Evolutionary conservation across 2,113 vertebrate species (phyloP).

Genomic region (Argyrosomus japonicus): DNA sequence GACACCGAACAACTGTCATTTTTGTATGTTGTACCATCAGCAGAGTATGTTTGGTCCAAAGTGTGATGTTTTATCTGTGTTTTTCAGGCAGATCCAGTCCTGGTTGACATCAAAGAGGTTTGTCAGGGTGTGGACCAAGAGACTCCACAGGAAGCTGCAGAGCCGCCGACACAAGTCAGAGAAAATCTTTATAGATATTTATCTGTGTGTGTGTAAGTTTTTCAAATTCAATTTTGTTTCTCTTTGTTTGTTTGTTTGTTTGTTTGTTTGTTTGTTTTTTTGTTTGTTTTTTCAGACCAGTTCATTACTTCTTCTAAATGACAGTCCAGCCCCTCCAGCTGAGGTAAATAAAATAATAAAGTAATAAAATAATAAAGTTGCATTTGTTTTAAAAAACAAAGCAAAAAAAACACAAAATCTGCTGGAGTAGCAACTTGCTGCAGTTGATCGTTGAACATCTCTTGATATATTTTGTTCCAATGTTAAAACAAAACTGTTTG

Average conservation of each 20-base stretch:
- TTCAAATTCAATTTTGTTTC: not conserved
- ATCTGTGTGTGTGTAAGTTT: not conserved
- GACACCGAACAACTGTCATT: too few relatives aligned
- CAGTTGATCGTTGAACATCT: not conserved
- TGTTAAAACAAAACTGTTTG: not conserved
- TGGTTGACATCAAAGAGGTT: constrained; percentile 69
- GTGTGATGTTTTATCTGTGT: constrained; percentile 15
- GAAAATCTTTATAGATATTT: not conserved
- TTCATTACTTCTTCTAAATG: constrained; percentile 53
- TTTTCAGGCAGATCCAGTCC: constrained; percentile 74
- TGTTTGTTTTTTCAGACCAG: constrained; percentile 29
- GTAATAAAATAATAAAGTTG: not conserved
- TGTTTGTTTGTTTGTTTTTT: not conserved
- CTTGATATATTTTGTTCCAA: not conserved
- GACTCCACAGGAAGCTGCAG: constrained; percentile 21
- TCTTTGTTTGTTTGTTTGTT: not conserved
- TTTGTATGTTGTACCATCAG: not conserved
- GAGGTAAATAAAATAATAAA: constrained; percentile 43
- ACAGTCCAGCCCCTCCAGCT: constrained; percentile 3
- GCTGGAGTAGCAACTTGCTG: not conserved
- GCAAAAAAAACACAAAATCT: not conserved
- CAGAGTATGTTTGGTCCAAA: not conserved
- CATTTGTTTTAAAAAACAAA: too few relatives aligned
- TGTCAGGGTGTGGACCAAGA: constrained; percentile 46
- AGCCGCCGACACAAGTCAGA: constrained; percentile 53